A percentile compares a stretch with the other conserved stretches of the same genome.
Evolutionary conservation across 1,140 invertebrate genomes (phyloP).

Genomic region (Rhynchophorus ferrugineus): DNA sequence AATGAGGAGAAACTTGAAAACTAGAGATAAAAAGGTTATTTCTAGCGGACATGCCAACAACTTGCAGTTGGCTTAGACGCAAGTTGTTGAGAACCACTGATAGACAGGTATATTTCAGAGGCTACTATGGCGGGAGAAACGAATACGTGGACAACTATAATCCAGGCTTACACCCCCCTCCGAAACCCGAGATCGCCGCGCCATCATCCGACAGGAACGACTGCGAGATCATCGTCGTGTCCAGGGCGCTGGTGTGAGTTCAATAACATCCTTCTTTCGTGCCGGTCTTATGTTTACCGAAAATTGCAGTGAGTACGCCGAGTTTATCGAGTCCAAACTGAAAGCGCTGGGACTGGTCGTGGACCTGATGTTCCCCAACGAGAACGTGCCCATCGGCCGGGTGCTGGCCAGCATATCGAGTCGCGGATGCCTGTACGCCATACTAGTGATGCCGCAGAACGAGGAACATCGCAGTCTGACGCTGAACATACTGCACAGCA

Average conservation of each 20-base stretch:
- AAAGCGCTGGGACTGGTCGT: conserved; percentile 73
- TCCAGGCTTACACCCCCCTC: conserved; percentile 8
- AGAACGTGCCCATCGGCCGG: conserved; percentile 72
- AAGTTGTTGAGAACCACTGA: too few relatives aligned
- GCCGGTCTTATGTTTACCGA: too few relatives aligned
- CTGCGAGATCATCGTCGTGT: conserved; percentile 81
- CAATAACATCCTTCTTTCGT: conserved; percentile 5
- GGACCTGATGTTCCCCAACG: conserved; percentile 83
- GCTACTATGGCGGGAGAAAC: too few relatives aligned
- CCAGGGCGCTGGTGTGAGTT: conserved; percentile 70
- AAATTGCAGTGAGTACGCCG: conserved; percentile 73
- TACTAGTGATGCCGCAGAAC: conserved; percentile 78
- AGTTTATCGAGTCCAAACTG: conserved; percentile 76
- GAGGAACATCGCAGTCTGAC: conserved; percentile 80
- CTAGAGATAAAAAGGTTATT: too few relatives aligned
- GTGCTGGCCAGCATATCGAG: conserved; percentile 83
- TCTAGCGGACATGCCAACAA: too few relatives aligned
- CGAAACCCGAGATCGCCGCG: not conserved
- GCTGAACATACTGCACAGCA: conserved; percentile 82
- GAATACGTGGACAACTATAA: not conserved
- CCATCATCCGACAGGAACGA: conserved; percentile 52
- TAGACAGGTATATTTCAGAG: too few relatives aligned
- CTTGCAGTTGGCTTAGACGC: too few relatives aligned
- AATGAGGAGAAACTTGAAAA: too few relatives aligned
- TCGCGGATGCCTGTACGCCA: conserved; percentile 79